Percentiles rank a stretch among this genome's conserved stretches.
Conservation (phyloP, 2,797 vertebrate species). For the Fistularia commersonii region DNA sequence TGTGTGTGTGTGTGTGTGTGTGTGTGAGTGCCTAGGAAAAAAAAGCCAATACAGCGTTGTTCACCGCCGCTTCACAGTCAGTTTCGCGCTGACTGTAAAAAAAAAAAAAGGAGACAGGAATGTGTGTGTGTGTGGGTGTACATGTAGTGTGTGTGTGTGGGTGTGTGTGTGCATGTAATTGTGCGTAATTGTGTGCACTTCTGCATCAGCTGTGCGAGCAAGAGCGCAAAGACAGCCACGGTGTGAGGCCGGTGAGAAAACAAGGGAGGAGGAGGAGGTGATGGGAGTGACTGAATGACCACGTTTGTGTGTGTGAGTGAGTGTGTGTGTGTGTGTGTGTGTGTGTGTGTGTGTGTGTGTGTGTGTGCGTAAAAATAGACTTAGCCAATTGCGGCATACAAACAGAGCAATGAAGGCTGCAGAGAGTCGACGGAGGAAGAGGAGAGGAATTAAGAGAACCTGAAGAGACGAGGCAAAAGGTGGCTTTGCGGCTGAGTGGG, state of each 20-base stretch:
- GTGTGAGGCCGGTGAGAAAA: constrained; percentile 43
- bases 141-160: neutral
- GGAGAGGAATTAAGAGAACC: constrained; percentile 48
- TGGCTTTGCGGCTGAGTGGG: constrained; percentile 43
- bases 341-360: constrained; percentile 1
- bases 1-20: constrained; percentile 8
- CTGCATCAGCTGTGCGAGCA: constrained; percentile 2
- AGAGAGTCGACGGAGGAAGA: constrained; percentile 17
- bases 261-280: constrained; percentile 22
- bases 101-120: constrained; percentile 9
- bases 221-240: constrained; percentile 44
- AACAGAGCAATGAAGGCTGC: constrained; percentile 35
- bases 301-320: constrained; percentile 3
- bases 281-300: neutral
- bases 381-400: constrained; percentile 14
- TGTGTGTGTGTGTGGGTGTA: neutral
- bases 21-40: constrained; percentile 13
- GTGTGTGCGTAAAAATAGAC: constrained; percentile 33
- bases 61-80: constrained; percentile 25
- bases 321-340: constrained; percentile 6
- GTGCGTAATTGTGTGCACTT: neutral
- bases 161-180: neutral
- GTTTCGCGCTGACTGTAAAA: constrained; percentile 48
- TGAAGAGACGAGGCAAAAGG: constrained; percentile 35
- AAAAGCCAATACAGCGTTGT: constrained; percentile 26